Percentiles rank a stretch among this genome's conserved stretches.
Evolutionary conservation across 2,113 vertebrate species (phyloP).

Genomic region (Nannospalax galili): DNA sequence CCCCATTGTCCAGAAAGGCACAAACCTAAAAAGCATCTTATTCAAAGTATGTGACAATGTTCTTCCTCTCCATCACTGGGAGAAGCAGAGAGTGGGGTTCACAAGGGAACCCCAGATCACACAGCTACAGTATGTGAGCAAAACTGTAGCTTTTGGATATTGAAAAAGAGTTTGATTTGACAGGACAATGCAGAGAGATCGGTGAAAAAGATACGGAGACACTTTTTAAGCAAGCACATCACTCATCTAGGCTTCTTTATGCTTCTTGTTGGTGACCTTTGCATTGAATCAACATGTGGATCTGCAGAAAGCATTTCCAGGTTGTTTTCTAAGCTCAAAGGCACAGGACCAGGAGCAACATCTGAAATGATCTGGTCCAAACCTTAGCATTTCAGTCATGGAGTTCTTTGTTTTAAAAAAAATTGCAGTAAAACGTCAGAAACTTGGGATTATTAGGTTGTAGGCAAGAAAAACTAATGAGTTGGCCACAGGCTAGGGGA

Average conservation of each 20-base stretch:
- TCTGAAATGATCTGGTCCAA: slow-evolving; percentile 11
- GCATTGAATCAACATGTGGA: background rate
- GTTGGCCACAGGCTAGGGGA: background rate
- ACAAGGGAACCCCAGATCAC: background rate
- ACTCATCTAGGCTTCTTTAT: slow-evolving; percentile 39
- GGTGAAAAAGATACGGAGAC: background rate
- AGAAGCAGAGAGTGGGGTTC: background rate
- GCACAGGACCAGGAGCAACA: background rate
- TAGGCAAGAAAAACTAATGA: slow-evolving; percentile 35
- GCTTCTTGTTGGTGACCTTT: slow-evolving; percentile 28
- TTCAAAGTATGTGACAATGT: background rate
- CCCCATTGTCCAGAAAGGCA: background rate
- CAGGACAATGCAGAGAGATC: background rate
- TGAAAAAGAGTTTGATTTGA: slow-evolving; percentile 27
- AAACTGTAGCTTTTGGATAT: background rate
- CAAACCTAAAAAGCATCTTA: slow-evolving; percentile 13
- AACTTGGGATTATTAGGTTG: background rate
- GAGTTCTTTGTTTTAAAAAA: background rate
- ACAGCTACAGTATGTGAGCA: background rate
- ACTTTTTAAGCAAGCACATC: background rate
- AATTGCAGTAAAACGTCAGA: slow-evolving; percentile 2
- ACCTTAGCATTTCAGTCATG: slow-evolving; percentile 29
- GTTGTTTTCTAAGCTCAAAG: slow-evolving; percentile 53
- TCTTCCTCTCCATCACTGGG: background rate
- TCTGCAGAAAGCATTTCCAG: background rate